A percentile compares a stretch with the other conserved stretches of the same genome.
Evolutionary conservation across 2,888 invertebrate genomes (phyloP).

Genomic region (Phorcus lineatus): DNA sequence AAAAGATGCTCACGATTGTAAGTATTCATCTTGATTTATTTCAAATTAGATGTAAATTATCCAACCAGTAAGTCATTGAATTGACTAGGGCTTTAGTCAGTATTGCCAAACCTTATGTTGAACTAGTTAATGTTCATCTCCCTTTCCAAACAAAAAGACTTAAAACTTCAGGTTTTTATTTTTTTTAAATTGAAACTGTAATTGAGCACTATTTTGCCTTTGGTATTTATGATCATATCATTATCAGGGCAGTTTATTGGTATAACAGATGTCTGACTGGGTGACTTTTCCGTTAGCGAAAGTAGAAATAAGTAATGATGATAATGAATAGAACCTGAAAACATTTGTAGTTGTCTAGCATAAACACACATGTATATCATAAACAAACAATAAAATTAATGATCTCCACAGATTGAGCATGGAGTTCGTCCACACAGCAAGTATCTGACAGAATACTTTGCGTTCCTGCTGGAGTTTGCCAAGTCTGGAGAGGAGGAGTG

Average conservation of each 20-base stretch:
- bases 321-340: no score
- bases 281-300: no score
- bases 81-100: background rate
- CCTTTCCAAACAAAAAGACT: no score
- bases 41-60: background rate
- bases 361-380: no score
- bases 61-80: background rate
- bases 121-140: background rate
- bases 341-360: no score
- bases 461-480: conserved; percentile 92
- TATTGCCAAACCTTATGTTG: background rate
- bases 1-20: conserved; percentile 88
- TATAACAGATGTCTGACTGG: no score
- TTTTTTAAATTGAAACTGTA: no score
- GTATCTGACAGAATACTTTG: conserved; percentile 94
- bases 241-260: no score
- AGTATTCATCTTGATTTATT: conserved; percentile 64
- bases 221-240: no score
- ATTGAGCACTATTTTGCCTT: no score
- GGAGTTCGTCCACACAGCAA: conserved; percentile 79
- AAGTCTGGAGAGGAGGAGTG: conserved; percentile 96
- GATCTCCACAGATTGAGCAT: conserved; percentile 73
- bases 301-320: no score
- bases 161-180: no score
- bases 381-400: background rate